phyloP scores from a whole-genome alignment of 2,797 vertebrate species.

The Heteromormyrus szaboi region DNA sequence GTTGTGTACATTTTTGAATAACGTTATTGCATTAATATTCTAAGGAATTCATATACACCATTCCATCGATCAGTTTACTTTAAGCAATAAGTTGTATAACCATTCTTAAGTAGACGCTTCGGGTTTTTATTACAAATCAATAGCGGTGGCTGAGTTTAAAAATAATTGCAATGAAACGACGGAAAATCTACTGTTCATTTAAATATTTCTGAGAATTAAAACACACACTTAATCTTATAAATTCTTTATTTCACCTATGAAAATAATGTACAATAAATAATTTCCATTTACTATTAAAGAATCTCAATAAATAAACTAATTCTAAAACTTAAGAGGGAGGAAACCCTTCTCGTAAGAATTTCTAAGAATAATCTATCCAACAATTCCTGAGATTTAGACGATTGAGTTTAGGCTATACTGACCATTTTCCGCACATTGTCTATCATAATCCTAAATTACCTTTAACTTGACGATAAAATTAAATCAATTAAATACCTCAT shows the following conservation, averaged over 20 bases:
- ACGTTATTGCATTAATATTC: not conserved
- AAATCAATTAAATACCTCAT: conserved; percentile 62
- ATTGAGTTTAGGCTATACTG: conserved; percentile 58
- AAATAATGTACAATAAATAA: conserved; percentile 99
- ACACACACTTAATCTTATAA: conserved; percentile 59
- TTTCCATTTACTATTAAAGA: conserved; percentile 93
- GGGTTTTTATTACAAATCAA: not conserved
- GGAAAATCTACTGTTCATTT: not conserved
- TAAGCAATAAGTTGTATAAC: not conserved
- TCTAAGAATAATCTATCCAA: conserved; percentile 55
- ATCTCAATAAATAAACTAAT: conserved; percentile 96
- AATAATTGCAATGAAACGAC: not conserved
- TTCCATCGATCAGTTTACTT: not conserved
- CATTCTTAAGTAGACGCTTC: not conserved
- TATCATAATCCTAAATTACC: conserved; percentile 38
- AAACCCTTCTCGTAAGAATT: conserved; percentile 61
- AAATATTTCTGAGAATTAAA: conserved; percentile 22
- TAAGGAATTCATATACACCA: not conserved
- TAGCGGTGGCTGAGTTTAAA: not conserved
- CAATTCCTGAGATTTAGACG: conserved; percentile 69
- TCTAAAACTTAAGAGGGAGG: conserved; percentile 77
- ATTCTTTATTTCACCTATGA: conserved; percentile 88
- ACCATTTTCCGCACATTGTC: conserved; percentile 41
- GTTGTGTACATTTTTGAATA: not conserved
- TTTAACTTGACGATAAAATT: conserved; percentile 35